Percentiles rank a stretch among this genome's conserved stretches.
Evolutionary conservation across 2,888 invertebrate genomes (phyloP).

Genomic region (Leucophenga montana): DNA sequence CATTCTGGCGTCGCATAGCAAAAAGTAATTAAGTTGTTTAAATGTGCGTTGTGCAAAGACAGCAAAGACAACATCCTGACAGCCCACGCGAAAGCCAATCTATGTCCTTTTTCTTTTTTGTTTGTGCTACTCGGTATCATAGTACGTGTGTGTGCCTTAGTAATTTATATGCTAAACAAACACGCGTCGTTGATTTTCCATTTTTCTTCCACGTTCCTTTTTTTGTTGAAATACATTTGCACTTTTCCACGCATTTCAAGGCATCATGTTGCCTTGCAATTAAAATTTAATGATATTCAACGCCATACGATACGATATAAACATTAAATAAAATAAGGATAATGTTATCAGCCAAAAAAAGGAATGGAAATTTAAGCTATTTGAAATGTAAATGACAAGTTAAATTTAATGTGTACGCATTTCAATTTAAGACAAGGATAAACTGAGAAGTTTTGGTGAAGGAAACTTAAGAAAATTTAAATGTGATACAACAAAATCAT

Average conservation of each 20-base stretch:
- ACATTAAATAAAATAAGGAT: too few species aligned
- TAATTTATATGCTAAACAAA: conserved; percentile 37
- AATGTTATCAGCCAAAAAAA: too few species aligned
- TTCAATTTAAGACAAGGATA: background rate
- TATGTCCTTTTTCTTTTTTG: background rate
- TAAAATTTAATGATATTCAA: conserved; percentile 35
- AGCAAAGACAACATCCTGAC: background rate
- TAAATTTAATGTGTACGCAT: too few species aligned
- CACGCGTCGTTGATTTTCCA: conserved; percentile 16
- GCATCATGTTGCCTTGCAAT: conserved; percentile 26
- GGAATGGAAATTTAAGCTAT: too few species aligned
- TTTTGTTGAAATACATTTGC: background rate
- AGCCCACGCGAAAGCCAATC: too few species aligned
- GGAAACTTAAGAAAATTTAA: too few species aligned
- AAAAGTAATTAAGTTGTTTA: conserved; percentile 37
- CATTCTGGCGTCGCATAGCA: conserved; percentile 2
- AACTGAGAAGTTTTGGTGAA: too few species aligned
- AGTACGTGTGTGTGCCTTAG: background rate
- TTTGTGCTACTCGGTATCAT: background rate
- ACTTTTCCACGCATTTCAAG: background rate
- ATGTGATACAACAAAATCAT: too few species aligned
- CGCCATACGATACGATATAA: background rate
- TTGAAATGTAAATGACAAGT: too few species aligned
- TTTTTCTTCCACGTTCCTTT: background rate
- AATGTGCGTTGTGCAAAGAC: conserved; percentile 19